These are phyloP conservation scores for Protonibea diacanthus DNA, from an alignment of 2,797 vertebrate genomes.

Conservation along the genomic window DNA sequence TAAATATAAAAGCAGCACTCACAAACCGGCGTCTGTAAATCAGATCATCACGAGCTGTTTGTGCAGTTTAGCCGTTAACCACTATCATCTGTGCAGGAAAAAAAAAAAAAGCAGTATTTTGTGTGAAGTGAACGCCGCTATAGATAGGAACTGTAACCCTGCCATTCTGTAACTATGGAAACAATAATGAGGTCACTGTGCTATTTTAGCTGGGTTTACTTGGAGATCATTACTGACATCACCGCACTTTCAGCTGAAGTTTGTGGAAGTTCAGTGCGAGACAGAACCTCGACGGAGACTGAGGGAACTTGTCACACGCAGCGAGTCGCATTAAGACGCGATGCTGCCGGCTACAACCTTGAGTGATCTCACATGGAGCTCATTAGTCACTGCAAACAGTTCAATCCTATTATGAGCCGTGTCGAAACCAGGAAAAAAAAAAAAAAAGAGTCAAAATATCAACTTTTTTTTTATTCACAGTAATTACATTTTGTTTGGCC, in stretches of 20 bases:
- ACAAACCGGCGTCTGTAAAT: conserved; percentile 17
- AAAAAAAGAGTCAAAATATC: conserved; percentile 42
- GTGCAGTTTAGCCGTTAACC: conserved; percentile 46
- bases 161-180: conserved; percentile 80
- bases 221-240: conserved; percentile 78
- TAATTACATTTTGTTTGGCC: conserved; percentile 70
- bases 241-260: conserved; percentile 67
- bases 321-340: conserved; percentile 50
- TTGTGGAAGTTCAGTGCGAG: conserved; percentile 71
- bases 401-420: conserved; percentile 51
- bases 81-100: conserved; percentile 32
- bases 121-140: conserved; percentile 63
- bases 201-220: conserved; percentile 79
- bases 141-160: conserved; percentile 74
- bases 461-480: conserved; percentile 39
- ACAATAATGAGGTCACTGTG: conserved; percentile 81
- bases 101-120: conserved; percentile 53
- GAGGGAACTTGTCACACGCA: conserved; percentile 59
- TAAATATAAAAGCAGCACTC: conserved; percentile 7
- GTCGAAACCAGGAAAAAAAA: conserved; percentile 21
- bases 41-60: conserved; percentile 39
- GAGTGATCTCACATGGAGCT: conserved; percentile 68
- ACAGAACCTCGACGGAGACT: conserved; percentile 49
- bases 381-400: conserved; percentile 70
- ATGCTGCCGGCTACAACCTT: conserved; percentile 63